Conservation (phyloP, 2,797 vertebrate species). For the Eulemur mongoz region DNA sequence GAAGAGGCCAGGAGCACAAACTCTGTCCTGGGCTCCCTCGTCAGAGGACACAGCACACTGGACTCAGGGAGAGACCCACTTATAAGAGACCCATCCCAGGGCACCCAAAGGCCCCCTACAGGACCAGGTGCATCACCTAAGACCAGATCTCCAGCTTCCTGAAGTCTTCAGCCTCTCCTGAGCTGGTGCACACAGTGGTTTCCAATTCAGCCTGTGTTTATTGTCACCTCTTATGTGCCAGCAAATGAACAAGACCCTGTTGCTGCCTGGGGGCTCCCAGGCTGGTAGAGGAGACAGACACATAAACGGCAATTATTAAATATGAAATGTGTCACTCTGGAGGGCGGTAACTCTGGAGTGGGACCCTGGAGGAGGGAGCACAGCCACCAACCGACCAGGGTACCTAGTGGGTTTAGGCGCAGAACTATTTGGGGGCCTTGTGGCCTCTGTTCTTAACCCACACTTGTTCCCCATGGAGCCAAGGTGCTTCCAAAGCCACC, state of each 20-base stretch:
- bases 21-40: neutral
- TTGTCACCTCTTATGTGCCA: neutral
- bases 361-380: neutral
- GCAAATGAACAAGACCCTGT: neutral
- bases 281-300: neutral
- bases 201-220: neutral
- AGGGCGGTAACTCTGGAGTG: neutral
- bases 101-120: accelerated
- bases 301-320: neutral
- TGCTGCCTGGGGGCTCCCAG: neutral
- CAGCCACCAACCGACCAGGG: neutral
- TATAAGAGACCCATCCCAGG: neutral
- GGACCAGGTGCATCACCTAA: neutral
- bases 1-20: neutral
- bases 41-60: no score
- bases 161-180: neutral
- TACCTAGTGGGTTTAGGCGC: accelerated
- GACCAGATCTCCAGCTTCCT: neutral
- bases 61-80: neutral
- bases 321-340: neutral
- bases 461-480: neutral
- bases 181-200: neutral
- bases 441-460: neutral
- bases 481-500: neutral
- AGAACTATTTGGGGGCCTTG: neutral